These are phyloP conservation scores for Deilephila elpenor DNA, from an alignment of 2,888 invertebrate species.

Conservation along the genomic window DNA sequence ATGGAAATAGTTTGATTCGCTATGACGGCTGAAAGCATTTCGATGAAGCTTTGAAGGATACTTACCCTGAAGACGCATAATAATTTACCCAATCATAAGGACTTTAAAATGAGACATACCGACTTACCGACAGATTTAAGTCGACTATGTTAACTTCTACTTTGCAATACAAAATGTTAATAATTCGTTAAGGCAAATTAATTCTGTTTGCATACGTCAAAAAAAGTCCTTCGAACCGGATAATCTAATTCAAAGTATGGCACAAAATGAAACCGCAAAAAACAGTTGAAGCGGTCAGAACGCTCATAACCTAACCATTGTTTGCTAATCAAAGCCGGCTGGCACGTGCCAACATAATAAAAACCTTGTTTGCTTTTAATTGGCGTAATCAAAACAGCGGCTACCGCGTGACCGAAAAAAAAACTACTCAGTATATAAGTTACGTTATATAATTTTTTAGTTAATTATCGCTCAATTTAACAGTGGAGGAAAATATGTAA, in stretches of 20 bases:
- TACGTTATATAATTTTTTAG: neutral
- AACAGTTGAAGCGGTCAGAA: neutral
- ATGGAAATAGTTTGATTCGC: too few relatives aligned
- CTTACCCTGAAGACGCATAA: too few relatives aligned
- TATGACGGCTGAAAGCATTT: too few relatives aligned
- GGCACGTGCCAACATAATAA: conserved; percentile 20
- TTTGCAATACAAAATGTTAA: too few relatives aligned
- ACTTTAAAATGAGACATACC: too few relatives aligned
- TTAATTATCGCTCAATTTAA: neutral
- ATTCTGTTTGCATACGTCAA: too few relatives aligned
- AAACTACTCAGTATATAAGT: neutral
- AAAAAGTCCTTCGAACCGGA: neutral
- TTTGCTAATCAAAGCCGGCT: conserved; percentile 13
- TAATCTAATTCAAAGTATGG: neutral
- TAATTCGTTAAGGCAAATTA: too few relatives aligned
- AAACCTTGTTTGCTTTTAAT: conserved; percentile 25
- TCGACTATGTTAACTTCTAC: too few relatives aligned
- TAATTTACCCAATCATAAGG: too few relatives aligned
- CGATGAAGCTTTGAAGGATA: too few relatives aligned
- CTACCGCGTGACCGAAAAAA: conserved; percentile 16
- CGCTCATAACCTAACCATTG: conserved; percentile 6
- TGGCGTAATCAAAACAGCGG: conserved; percentile 27
- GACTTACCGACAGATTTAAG: too few relatives aligned
- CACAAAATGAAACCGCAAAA: conserved; percentile 16
- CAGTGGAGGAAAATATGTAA: too few relatives aligned